Base-by-base conservation (phyloP, 2,797 vertebrate species). In the Sarcophilus harrisii region DNA sequence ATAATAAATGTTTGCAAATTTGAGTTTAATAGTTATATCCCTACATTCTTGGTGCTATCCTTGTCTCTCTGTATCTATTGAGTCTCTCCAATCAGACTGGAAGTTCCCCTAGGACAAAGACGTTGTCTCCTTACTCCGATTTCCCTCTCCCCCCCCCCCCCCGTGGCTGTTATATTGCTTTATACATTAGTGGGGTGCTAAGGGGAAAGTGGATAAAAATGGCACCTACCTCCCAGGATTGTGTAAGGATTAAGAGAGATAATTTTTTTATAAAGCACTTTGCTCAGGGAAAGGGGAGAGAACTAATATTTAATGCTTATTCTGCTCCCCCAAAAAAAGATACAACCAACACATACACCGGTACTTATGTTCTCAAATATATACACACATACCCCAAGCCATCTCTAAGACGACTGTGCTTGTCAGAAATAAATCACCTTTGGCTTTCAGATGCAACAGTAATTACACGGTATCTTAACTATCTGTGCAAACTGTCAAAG, bases 401-500 rank as follows among this genome's bases (percentile, higher is more conserved):
- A 96, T 97, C 97, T 90, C 96, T 98, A 98, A 98, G 98, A 98
- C 98, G 98, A 98, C 97, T 96, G 97, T 98, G 98, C 98, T 98
- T 98, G 98, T 98, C 98, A 98, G 97, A 95, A 96, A 98, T 99
- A 98, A 98, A 98, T 99, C 98, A 98, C 96, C 96, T 98, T 97
- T 98, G 98, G 98, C 98, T 98, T 98, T 98, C 98, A 98, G 98
- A 98, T 98, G 98, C 91, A 98, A 93, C 93, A 97, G 98, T 99
- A 99, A 98, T 99, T 99, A 98, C 98, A 98, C 93, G 97, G 98
- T 98, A 98, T 98, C 98, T 98, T 98, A 98, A 98, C 98, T 98
- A 98, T 98, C 98, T 98, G 97, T 98, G 97, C 98, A 97, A 98
- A 98, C 98, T 98, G 98, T 98, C 98, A 98, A 97, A 98, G 98